Percentiles rank a stretch among this genome's conserved stretches.
These are phyloP conservation scores for Myodes glareolus DNA, from an alignment of 2,113 vertebrate genomes.

Conservation along the genomic window DNA sequence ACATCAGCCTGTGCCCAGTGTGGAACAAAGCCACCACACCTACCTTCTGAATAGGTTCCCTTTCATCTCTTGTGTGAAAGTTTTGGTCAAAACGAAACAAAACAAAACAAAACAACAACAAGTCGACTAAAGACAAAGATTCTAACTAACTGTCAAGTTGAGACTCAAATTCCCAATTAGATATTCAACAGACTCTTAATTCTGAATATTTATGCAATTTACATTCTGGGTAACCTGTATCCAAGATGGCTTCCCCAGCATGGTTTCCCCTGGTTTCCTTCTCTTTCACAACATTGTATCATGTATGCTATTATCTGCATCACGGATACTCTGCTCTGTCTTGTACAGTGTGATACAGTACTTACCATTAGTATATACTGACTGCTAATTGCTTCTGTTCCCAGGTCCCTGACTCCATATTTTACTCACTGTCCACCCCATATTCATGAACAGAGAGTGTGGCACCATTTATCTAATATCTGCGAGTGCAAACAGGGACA, in stretches of 20 bases:
- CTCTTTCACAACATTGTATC: not conserved
- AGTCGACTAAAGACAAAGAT: not conserved
- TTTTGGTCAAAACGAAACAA: not conserved
- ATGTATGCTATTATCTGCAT: not conserved
- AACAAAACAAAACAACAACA: too few species aligned
- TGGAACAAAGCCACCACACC: not conserved
- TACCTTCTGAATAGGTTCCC: not conserved
- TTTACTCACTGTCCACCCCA: not conserved
- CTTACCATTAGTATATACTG: not conserved
- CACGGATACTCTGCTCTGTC: not conserved
- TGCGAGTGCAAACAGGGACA: not conserved
- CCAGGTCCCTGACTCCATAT: not conserved
- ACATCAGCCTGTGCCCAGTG: accelerated
- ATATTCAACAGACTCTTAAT: not conserved
- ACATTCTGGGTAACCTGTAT: not conserved
- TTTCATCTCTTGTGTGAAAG: not conserved
- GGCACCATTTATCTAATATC: not conserved
- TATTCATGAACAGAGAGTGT: not conserved
- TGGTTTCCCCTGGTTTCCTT: not conserved
- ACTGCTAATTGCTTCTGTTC: not conserved
- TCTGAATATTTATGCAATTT: not conserved
- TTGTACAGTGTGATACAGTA: not conserved
- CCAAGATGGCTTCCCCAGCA: not conserved
- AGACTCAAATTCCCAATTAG: not conserved
- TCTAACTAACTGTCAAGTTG: not conserved